Base-by-base conservation (phyloP, 2,113 vertebrate species). In the Semicossyphus pulcher region DNA sequence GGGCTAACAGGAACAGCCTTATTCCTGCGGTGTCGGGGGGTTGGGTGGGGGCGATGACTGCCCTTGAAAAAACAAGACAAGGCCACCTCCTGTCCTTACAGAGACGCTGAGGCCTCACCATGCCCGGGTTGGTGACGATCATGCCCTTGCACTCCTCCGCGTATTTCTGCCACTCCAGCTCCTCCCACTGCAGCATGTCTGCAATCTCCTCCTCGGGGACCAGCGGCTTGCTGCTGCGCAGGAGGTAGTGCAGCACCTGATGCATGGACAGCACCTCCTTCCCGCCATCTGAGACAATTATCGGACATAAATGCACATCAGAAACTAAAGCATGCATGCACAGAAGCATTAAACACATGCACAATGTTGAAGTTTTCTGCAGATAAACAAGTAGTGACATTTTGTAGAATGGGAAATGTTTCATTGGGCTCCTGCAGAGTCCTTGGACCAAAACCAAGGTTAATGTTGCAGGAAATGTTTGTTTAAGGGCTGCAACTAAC, bases 191-290 rank as follows among this genome's bases (percentile, higher is more conserved):
- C 49, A 99, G 95, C 97, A 99, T 99, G 80, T 99, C 95, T 29
- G 97, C 97, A 28, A 99, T 98, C 89, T 99, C 96, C 88, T 99
- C 97, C 86, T 96, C 98, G 0, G 97, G 97, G 18, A 99, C 98
- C 88, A 99, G 90, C 0, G 98, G 90, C 79, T 95, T 97, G 92
- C 91, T 99, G 88, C 96, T 97, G 39, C 95, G 93, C 16, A 99
- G 85, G 53, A 99, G 91, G 88, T 99, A 99, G 10, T 98, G 94
- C 53, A 99, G 94, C 66, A 99, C 98, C 94, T 99, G 98, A 83
- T 99, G 97, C 98, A 99, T 99, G 21, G 97, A 99, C 56, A 99
- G 88, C 63, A 99, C 98, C 91, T 99, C 98, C 87, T 99, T 99
- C 31, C 97, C 98, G 6, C 97, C 97, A 63, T 99, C 98, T 99